Evolutionary conservation across 2,113 vertebrate species (phyloP).

Genomic region (Pelvicachromis taeniatus): DNA sequence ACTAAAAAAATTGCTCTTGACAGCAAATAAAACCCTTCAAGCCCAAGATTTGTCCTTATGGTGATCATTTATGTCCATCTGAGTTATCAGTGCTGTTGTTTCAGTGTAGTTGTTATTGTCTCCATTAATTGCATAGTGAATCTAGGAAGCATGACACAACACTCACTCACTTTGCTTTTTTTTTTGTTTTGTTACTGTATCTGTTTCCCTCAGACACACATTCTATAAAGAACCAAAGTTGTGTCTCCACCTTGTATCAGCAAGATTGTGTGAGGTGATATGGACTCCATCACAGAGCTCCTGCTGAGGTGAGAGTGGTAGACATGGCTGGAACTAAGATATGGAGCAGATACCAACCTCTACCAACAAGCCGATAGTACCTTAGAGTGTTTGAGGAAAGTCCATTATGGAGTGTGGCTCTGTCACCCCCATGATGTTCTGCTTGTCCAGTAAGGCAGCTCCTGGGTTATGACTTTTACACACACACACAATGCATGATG

Average conservation of each 20-base stretch:
- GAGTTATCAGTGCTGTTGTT: slow-evolving; percentile 22
- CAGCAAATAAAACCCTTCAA: not conserved
- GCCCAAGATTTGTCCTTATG: not conserved
- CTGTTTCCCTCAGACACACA: not conserved
- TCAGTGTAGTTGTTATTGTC: slow-evolving; percentile 5
- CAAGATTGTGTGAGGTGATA: slow-evolving; percentile 34
- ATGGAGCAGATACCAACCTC: slow-evolving; percentile 16
- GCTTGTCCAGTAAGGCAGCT: not conserved
- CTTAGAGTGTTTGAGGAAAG: slow-evolving; percentile 18
- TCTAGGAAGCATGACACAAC: not conserved
- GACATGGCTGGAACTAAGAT: slow-evolving; percentile 18
- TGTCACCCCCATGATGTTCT: not conserved
- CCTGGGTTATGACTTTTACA: not conserved
- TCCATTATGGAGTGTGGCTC: slow-evolving; percentile 14
- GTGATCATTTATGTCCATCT: slow-evolving; percentile 11
- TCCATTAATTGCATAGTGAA: slow-evolving; percentile 24
- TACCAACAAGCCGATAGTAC: slow-evolving; percentile 24
- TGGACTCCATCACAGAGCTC: slow-evolving; percentile 22
- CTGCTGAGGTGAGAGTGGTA: slow-evolving; percentile 38
- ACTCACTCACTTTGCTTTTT: not conserved
- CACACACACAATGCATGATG: not conserved
- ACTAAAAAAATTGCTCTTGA: not conserved
- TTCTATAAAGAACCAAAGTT: not conserved
- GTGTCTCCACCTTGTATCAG: slow-evolving; percentile 13
- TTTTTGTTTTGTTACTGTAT: not conserved